Evolutionary conservation across 2,888 invertebrate species (phyloP), one percentile per base, ranked within the genome.

Genomic region (Elmis aenea): DNA sequence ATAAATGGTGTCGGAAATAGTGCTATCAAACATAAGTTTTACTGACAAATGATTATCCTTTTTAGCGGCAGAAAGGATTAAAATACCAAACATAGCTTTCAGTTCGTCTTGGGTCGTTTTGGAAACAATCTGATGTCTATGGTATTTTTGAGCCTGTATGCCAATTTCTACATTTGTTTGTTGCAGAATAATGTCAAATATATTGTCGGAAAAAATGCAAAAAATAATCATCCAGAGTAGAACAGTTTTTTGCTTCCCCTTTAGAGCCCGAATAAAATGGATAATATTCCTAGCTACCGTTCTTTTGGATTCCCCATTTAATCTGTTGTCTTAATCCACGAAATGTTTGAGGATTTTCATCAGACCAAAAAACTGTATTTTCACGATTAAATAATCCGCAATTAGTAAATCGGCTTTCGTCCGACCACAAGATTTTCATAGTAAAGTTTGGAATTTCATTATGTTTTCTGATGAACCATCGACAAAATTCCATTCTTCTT

Each of bases 201-300:
- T 18, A 18, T 18, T 18, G 18, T 18, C 18, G 8, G 18, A 18
- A 18, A 18, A 18, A 18, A 18, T 18, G 18, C 8, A 18, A 18
- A 18, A 38, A 42, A 31, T 34, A 15, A 13, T 33, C 34, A n/a
- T 31, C 28, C 8, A 33, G n/a, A 18, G 9, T 32, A 14, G 23
- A 25, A 31, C 21, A 35, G 16, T 42, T 13, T 33, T 24, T 38
- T 28, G 33, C 38, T 18, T 13, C 18, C 22, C 37, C 34, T 41
- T 38, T 37, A 27, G 27, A 30, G 9, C 33, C 45, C 31, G 20
- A 21, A 41, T 24, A 34, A 45, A 45, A 33, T 44, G 44, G 6
- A 44, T 26, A 14, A 40, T 25, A 28, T 43, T 39, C 23, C 35
- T 31, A 32, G 32, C 18, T 6, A 8, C 18, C 18, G 18, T 18